Base-by-base conservation (phyloP, 2,797 vertebrate species). In the Pelodytes ibericus region DNA sequence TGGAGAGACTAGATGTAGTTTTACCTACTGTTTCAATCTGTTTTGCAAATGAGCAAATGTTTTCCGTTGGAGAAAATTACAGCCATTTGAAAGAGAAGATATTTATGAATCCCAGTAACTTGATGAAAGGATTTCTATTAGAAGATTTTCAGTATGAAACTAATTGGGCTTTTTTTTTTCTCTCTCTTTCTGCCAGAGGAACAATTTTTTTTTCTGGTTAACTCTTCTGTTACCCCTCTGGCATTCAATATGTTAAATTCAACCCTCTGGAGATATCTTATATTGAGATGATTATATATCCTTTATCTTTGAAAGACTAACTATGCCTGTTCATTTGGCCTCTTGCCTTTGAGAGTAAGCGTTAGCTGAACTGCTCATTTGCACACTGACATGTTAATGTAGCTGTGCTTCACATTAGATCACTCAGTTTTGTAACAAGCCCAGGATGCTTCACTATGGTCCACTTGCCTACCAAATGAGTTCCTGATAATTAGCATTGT, bases 381-480 rank as follows among this genome's bases (percentile, higher is more conserved):
- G 72, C 62, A 62, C 51, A 31, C 47, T 61, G 71, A 79, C 76
- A 68, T 79, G 76, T 73, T 79, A 79, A 79, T 68, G 76, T 9
- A 59, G 24, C 30, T 44, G 56, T 49, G 56, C 57, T 62, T 68
- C 76, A 49, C 76, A 62, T 79, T 51, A 73, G 77, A 74, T 79
- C 68, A 62, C 63, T 73, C 71, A 31, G 58, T 68, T 73, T 63
- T 68, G 64, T 79, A 73, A 74, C 71, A 73, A 79, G 77, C 71
- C 70, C 49, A 44, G 71, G 65, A 74, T 41, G 71, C 47, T 57
- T 69, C 58, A 57, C 67, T 73, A 79, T 79, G 64, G 71, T 72
- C 77, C 77, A 73, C 77, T 73, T 74, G 71, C 64, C 77, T 74
- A 73, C 71, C 49, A 73, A 79, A 79, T 79, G 77, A 79, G 41